Conservation (phyloP, 1,140 invertebrate genomes). For the Bathynomus jamesi region DNA sequence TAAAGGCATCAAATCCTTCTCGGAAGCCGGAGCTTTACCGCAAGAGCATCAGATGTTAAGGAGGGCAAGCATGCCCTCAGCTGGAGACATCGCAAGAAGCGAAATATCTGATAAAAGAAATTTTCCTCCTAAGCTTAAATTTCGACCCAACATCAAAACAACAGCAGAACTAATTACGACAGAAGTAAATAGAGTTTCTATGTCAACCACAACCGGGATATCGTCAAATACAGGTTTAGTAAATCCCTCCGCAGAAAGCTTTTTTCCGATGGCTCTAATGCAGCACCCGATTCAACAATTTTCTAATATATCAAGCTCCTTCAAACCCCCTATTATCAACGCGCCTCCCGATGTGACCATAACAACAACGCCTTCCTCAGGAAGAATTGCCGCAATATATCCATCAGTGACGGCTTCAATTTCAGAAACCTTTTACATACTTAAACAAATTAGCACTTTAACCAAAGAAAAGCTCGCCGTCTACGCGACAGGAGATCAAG, state of each 20-base stretch:
- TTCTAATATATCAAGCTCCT: too few species aligned
- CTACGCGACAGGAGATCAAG: background rate
- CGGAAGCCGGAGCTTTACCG: too few species aligned
- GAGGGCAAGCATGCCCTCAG: background rate
- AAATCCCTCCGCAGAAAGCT: too few species aligned
- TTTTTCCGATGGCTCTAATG: background rate
- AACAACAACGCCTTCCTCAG: too few species aligned
- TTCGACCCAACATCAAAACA: background rate
- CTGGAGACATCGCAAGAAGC: background rate
- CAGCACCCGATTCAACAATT: background rate
- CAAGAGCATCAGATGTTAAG: too few species aligned
- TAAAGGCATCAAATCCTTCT: too few species aligned
- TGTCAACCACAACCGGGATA: too few species aligned
- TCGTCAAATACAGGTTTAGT: too few species aligned
- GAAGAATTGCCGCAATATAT: too few species aligned
- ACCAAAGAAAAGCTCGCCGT: background rate
- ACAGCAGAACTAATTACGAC: background rate
- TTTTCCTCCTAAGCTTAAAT: background rate
- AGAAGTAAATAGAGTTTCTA: background rate
- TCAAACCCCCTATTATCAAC: too few species aligned
- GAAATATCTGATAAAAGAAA: background rate
- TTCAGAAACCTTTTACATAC: background rate
- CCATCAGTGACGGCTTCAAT: too few species aligned
- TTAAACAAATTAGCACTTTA: background rate
- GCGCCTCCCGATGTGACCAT: too few species aligned